A percentile compares a stretch with the other conserved stretches of the same genome.
These are phyloP conservation scores for Pogonognathellus flavescens DNA, from an alignment of 1,140 invertebrate species.

Conservation along the genomic window DNA sequence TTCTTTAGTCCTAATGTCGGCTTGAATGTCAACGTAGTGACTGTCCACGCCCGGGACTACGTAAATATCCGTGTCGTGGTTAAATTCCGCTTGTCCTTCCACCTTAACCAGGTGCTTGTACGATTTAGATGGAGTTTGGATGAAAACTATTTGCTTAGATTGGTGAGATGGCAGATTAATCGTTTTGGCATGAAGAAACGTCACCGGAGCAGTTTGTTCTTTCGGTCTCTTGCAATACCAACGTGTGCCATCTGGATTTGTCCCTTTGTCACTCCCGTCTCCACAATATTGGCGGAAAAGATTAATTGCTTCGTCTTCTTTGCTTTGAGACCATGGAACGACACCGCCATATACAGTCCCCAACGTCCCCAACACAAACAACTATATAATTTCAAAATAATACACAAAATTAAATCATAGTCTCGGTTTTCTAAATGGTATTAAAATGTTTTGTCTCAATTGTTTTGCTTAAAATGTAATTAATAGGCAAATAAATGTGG, in stretches of 20 bases:
- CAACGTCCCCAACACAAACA: neutral
- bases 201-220: no score
- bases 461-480: no score
- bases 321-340: neutral
- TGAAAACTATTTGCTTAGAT: neutral
- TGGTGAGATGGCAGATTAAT: neutral
- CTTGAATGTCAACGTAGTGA: conserved; percentile 1
- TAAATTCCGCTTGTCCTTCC: neutral
- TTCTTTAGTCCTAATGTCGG: neutral
- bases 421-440: no score
- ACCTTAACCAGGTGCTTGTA: neutral
- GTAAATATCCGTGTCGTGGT: neutral
- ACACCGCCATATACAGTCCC: neutral
- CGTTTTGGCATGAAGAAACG: neutral
- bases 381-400: neutral
- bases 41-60: neutral
- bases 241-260: neutral
- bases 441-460: no score
- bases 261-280: neutral
- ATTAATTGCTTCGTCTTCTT: neutral
- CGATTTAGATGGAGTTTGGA: neutral
- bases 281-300: neutral
- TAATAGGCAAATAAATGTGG: no score
- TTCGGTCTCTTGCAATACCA: neutral
- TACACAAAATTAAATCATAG: no score